These are phyloP conservation scores for Rattus norvegicus DNA, from an alignment of 2,113 vertebrate genomes.

Conservation along the genomic window DNA sequence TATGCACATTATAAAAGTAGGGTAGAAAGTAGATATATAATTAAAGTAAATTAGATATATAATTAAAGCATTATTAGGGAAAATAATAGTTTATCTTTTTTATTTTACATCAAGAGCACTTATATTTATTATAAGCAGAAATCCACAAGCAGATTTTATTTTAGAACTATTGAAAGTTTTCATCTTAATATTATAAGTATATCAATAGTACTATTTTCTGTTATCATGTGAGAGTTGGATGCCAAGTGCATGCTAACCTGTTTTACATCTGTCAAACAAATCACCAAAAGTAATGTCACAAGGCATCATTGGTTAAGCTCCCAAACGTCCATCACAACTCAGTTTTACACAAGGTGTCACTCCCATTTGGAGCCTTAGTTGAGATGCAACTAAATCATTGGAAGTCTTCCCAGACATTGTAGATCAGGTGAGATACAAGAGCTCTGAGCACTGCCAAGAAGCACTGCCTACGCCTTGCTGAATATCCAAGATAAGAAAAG, in stretches of 20 bases:
- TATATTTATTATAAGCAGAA: not conserved
- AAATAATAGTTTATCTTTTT: not conserved
- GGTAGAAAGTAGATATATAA: not conserved
- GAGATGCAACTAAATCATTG: slow-evolving; percentile 18
- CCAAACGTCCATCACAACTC: not conserved
- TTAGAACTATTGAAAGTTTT: not conserved
- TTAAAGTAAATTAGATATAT: not conserved
- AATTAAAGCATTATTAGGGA: not conserved
- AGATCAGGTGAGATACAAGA: not conserved
- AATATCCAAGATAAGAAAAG: not conserved
- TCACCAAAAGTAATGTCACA: not conserved
- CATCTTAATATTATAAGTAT: not conserved
- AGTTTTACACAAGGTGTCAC: not conserved
- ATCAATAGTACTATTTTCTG: not conserved
- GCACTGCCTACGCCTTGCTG: not conserved
- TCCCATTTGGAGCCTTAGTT: not conserved
- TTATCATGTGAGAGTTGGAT: not conserved
- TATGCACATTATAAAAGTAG: not conserved
- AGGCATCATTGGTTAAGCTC: not conserved
- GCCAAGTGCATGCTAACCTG: not conserved
- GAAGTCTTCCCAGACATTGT: not conserved
- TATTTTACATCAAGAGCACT: not conserved
- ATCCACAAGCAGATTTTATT: not conserved
- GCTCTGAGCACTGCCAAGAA: not conserved
- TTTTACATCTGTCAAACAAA: not conserved